Base-by-base conservation (phyloP, 2,797 vertebrate genomes). In the Galago senegalensis region DNA sequence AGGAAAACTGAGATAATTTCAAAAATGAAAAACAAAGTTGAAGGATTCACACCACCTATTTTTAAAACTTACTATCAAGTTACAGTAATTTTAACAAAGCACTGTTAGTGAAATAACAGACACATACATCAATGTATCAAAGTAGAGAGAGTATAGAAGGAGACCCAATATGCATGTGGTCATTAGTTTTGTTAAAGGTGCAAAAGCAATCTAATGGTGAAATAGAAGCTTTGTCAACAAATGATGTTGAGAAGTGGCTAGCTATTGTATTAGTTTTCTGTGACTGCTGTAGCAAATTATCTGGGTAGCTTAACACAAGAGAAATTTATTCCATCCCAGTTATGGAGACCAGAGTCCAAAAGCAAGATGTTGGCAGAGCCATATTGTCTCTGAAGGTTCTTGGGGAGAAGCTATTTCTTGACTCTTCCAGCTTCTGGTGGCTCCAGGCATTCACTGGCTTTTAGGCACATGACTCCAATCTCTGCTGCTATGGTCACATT, bases 1-100 rank as follows among this genome's bases (percentile, higher is more conserved):
- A 85, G 56, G 72, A 93, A 91, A 84, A 46, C 37, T 40, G 60
- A 80, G 53, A 86, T 37, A 70, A 34, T 53, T 88, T 69, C 34
- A 2, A 72, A 91, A 72, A 89, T 27, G n/a, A 80, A 60, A 27
- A 89, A 70, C 69, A 60, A 93, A 91, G 85, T 79, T 77, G n/a
- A 37, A 91, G 46, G 23, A 75, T 67, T 92, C 65, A 75, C 8
- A 73, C 9, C 58, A 58, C 18, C 20, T 87, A 56, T 58, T 93
- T 80, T 65, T 23, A 84, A 83, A 92, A 89, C 27, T 81, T 85
- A 90, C 11, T 53, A 58, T 40, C 65, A 79, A 91, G n/a, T 29
- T 63, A 88, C 13, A 69, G 25, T 63, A 84, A 75, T n/a, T 53
- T 63, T 37, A 37, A 90, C 46, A 73, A 63, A 73, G 61, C n/a